A percentile compares a stretch with the other conserved stretches of the same genome.
Conservation (phyloP, 2,797 vertebrate genomes). For the Serranus cabrilla region DNA sequence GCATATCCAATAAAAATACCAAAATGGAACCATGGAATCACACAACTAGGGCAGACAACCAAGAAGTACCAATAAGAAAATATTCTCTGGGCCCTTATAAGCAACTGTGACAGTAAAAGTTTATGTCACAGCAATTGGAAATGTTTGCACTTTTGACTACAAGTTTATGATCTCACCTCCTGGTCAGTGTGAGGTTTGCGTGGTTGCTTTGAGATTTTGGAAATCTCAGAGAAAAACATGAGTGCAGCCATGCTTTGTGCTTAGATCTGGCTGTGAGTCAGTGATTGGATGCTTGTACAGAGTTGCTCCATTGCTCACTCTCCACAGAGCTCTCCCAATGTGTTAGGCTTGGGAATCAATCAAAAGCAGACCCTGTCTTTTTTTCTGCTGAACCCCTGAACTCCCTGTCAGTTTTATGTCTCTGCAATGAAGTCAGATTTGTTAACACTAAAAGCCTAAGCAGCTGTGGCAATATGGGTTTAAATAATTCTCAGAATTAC, state of each 20-base stretch:
- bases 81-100: slow-evolving; percentile 27
- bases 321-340: slow-evolving; percentile 25
- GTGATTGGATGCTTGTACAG: slow-evolving; percentile 31
- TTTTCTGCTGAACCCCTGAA: slow-evolving; percentile 15
- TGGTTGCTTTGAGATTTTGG: slow-evolving; percentile 46
- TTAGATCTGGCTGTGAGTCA: slow-evolving; percentile 52
- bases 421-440: slow-evolving; percentile 16
- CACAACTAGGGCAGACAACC: slow-evolving; percentile 42
- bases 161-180: slow-evolving; percentile 56
- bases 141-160: slow-evolving; percentile 32
- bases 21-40: slow-evolving; percentile 53
- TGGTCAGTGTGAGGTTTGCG: slow-evolving; percentile 48
- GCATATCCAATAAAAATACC: slow-evolving; percentile 57
- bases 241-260: slow-evolving; percentile 57
- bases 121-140: slow-evolving; percentile 58
- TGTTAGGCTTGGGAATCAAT: slow-evolving; percentile 35
- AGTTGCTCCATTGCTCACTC: slow-evolving; percentile 11
- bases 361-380: background rate
- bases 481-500: background rate
- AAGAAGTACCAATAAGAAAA: slow-evolving; percentile 53
- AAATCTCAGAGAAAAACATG: slow-evolving; percentile 58
- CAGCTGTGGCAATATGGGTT: slow-evolving; percentile 21
- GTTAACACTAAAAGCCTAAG: background rate
- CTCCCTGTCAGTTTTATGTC: slow-evolving; percentile 17
- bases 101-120: slow-evolving; percentile 58